A percentile compares a stretch with the other conserved stretches of the same genome.
Conservation (phyloP, 35 echinoderm and acorn worm genomes). For the Apostichopus japonicus region DNA sequence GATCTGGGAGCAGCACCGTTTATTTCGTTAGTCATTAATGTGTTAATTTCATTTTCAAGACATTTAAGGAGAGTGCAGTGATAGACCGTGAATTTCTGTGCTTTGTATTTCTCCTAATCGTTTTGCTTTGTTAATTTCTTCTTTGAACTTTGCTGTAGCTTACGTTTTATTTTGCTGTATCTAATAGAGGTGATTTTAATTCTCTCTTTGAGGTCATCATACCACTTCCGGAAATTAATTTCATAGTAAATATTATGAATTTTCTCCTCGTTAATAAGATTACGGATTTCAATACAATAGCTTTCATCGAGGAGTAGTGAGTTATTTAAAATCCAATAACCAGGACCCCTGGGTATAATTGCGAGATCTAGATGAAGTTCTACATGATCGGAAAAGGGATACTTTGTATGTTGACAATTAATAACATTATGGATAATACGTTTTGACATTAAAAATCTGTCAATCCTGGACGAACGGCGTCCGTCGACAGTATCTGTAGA, state of each 20-base stretch:
- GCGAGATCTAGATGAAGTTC: background rate
- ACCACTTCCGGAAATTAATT: background rate
- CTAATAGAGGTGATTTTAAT: background rate
- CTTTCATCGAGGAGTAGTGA: background rate
- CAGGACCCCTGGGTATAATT: background rate
- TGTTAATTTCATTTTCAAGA: slow-evolving; percentile 11
- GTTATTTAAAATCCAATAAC: slow-evolving; percentile 29
- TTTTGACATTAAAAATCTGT: slow-evolving; percentile 3
- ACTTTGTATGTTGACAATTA: background rate
- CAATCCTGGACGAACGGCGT: background rate
- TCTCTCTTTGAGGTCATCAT: background rate
- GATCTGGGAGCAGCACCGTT: slow-evolving; percentile 12
- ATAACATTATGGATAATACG: background rate
- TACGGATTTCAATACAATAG: background rate
- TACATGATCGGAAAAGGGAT: slow-evolving; percentile 3
- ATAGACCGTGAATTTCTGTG: slow-evolving; percentile 30
- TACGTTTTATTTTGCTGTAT: background rate
- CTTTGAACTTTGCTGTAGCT: background rate
- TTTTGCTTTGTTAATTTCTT: slow-evolving; percentile 5
- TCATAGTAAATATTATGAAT: background rate
- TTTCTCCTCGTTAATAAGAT: background rate
- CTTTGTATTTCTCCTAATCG: slow-evolving; percentile 32
- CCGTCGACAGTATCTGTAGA: background rate
- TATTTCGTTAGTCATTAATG: background rate
- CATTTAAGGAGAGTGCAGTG: background rate